Evolutionary conservation across 2,888 invertebrate species (phyloP).

Genomic region (Timema podura): DNA sequence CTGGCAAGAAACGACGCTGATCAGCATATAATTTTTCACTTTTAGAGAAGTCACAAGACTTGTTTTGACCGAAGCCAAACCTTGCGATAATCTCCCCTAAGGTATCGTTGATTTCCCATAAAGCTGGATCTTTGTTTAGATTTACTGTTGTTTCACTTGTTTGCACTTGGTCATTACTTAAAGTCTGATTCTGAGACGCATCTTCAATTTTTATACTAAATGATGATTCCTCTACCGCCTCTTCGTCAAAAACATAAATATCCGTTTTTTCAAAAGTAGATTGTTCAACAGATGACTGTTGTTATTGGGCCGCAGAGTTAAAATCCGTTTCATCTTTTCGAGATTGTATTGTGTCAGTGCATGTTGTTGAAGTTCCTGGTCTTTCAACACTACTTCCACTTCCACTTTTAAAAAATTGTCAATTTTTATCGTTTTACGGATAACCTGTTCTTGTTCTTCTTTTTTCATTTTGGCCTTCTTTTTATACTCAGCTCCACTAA

Average conservation of each 20-base stretch:
- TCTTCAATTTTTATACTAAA: background rate
- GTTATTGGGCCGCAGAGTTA: too few species aligned
- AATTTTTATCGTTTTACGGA: background rate
- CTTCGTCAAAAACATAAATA: too few species aligned
- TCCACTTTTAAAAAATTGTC: background rate
- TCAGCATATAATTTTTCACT: too few species aligned
- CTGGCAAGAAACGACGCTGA: background rate
- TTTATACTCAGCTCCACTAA: conserved; percentile 5
- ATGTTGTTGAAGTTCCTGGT: too few species aligned
- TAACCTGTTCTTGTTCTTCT: conserved; percentile 5
- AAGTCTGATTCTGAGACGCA: too few species aligned
- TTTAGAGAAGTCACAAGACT: too few species aligned
- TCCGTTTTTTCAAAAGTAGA: conserved; percentile 3
- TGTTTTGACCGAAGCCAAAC: background rate
- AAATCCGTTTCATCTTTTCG: too few species aligned
- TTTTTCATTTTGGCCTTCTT: background rate
- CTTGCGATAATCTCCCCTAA: background rate
- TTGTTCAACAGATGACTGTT: conserved; percentile 3
- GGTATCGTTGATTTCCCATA: too few species aligned
- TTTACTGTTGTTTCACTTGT: background rate
- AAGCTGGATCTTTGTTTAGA: conserved; percentile 3
- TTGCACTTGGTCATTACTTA: conserved; percentile 2
- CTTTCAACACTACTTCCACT: conserved; percentile 5
- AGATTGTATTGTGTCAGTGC: too few species aligned
- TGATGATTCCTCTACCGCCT: conserved; percentile 3